Conservation (phyloP, 2,797 vertebrate genomes). For the Parambassis ranga region DNA sequence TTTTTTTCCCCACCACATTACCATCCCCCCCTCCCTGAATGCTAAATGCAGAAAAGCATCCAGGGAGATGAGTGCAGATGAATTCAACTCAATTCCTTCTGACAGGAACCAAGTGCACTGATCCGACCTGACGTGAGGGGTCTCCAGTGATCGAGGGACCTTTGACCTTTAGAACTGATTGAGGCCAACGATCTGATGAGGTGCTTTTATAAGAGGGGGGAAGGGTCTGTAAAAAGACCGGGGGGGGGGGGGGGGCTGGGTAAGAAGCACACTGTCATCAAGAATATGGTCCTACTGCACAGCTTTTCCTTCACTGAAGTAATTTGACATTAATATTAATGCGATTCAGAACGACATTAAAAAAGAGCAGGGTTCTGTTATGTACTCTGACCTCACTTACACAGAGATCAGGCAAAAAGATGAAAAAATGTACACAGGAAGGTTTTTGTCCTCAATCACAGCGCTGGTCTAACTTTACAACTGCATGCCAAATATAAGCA, state of each 20-base stretch:
- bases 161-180: conserved; percentile 59
- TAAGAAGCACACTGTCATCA: conserved; percentile 8
- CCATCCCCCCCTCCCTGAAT: conserved; percentile 34
- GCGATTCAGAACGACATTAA: conserved; percentile 49
- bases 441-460: conserved; percentile 57
- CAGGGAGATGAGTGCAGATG: conserved; percentile 49
- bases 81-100: conserved; percentile 55
- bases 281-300: not conserved
- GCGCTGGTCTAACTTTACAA: conserved; percentile 44
- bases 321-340: conserved; percentile 63
- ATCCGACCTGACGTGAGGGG: conserved; percentile 51
- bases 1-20: not conserved
- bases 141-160: conserved; percentile 55
- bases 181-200: conserved; percentile 72
- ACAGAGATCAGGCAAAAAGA: conserved; percentile 45
- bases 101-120: conserved; percentile 58
- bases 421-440: conserved; percentile 49
- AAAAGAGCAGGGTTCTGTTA: conserved; percentile 36
- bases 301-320: conserved; percentile 26
- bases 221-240: no score
- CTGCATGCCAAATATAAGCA: conserved; percentile 56
- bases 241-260: not conserved
- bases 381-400: conserved; percentile 27
- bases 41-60: conserved; percentile 53
- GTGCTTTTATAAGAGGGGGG: conserved; percentile 1